Evolutionary conservation across 2,113 vertebrate species (phyloP).

Genomic region (Mobula birostris): DNA sequence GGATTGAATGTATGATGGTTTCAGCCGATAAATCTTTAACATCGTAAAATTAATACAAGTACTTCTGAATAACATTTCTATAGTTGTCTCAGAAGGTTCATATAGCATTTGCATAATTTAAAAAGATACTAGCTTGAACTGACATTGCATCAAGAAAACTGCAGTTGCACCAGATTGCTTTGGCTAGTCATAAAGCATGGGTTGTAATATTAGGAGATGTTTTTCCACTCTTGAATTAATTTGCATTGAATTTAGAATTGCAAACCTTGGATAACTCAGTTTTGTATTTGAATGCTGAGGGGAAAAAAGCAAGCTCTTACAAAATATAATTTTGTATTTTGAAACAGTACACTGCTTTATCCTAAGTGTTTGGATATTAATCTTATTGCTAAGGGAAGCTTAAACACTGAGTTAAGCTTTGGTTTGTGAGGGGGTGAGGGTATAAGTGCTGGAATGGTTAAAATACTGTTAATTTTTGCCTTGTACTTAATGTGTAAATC

Average conservation of each 20-base stretch:
- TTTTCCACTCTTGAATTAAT: not conserved
- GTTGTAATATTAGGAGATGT: not conserved
- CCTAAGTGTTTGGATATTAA: not conserved
- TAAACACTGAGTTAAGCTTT: not conserved
- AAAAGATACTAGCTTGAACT: not conserved
- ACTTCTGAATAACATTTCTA: too few species aligned
- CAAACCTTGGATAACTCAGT: not conserved
- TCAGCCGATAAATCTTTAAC: too few species aligned
- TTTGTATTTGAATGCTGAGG: not conserved
- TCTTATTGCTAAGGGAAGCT: not conserved
- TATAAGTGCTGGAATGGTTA: not conserved
- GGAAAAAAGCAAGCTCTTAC: not conserved
- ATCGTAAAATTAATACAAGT: too few species aligned
- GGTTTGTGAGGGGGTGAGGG: too few species aligned
- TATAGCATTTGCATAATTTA: too few species aligned
- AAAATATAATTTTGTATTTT: not conserved
- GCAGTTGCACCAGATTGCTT: not conserved
- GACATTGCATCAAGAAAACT: not conserved
- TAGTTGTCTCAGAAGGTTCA: too few species aligned
- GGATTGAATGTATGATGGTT: too few species aligned
- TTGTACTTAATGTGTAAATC: not conserved
- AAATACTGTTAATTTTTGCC: not conserved
- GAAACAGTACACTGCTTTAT: not conserved
- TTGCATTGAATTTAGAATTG: not conserved
- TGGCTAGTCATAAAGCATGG: not conserved